These are phyloP conservation scores for Chaenocephalus aceratus DNA, from an alignment of 2,113 vertebrate species.

Conservation along the genomic window DNA sequence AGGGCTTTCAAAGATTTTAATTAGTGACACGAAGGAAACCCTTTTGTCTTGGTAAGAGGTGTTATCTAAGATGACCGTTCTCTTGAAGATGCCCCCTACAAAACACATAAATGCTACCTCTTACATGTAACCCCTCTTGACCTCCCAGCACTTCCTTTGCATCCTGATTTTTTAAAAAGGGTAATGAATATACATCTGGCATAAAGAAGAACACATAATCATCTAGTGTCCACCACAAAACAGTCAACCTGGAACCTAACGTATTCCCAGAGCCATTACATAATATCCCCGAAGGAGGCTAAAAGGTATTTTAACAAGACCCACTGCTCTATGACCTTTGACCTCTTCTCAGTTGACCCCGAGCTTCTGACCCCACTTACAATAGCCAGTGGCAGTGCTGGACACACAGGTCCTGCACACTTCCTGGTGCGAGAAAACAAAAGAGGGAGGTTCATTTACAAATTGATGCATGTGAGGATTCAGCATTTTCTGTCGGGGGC, in stretches of 20 bases:
- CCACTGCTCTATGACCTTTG: constrained; percentile 76
- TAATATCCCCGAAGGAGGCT: constrained; percentile 83
- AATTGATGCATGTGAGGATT: constrained; percentile 52
- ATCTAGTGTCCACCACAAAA: constrained; percentile 58
- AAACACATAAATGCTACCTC: constrained; percentile 46
- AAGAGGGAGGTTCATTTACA: constrained; percentile 46
- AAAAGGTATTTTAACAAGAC: constrained; percentile 86
- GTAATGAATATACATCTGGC: constrained; percentile 77
- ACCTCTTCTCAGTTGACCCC: constrained; percentile 77
- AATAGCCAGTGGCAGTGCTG: constrained; percentile 65
- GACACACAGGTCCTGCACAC: constrained; percentile 43
- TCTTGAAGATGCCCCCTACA: constrained; percentile 24
- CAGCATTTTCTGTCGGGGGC: constrained; percentile 19
- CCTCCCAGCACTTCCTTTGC: constrained; percentile 63
- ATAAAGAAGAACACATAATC: constrained; percentile 63
- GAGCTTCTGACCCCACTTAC: constrained; percentile 82
- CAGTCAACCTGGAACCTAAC: constrained; percentile 59
- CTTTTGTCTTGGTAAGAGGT: neutral
- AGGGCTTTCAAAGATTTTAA: constrained; percentile 24
- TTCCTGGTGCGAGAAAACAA: constrained; percentile 50
- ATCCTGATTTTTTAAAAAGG: constrained; percentile 64
- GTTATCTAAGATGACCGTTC: constrained; percentile 26
- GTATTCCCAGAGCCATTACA: constrained; percentile 81
- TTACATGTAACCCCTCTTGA: constrained; percentile 65
- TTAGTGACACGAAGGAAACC: constrained; percentile 21